phyloP scores from a whole-genome alignment of 2,113 vertebrate genomes.

The Etia nguti region DNA sequence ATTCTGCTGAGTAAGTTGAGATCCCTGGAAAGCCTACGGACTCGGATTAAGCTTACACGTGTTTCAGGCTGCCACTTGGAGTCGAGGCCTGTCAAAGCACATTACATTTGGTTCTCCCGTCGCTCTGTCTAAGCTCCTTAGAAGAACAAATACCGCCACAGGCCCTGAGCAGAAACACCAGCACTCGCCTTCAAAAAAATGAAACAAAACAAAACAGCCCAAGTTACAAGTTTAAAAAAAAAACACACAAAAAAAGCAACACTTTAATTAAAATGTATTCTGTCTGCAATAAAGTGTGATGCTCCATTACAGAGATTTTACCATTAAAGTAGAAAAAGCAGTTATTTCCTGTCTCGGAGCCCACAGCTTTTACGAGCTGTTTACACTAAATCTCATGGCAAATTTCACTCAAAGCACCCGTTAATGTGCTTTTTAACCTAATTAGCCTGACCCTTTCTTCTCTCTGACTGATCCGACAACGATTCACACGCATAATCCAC shows the following conservation, averaged over 20 bases:
- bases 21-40: slow-evolving; percentile 15
- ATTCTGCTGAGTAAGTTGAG: slow-evolving; percentile 10
- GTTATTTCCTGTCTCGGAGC: not conserved
- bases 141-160: slow-evolving; percentile 7
- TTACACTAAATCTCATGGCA: not conserved
- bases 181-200: not conserved
- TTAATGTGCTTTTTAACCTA: slow-evolving; percentile 54
- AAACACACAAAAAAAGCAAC: not conserved
- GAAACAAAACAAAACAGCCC: not conserved
- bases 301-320: not conserved
- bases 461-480: slow-evolving; percentile 49
- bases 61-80: slow-evolving; percentile 34
- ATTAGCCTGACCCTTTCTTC: slow-evolving; percentile 47
- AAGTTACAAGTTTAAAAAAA: not conserved
- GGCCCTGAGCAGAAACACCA: not conserved
- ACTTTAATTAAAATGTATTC: not conserved
- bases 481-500: slow-evolving; percentile 51
- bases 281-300: not conserved
- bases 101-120: slow-evolving; percentile 30
- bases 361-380: not conserved
- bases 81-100: slow-evolving; percentile 25
- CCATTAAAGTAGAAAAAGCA: not conserved
- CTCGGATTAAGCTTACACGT: slow-evolving; percentile 33
- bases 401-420: slow-evolving; percentile 18
- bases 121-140: slow-evolving; percentile 42